These are phyloP conservation scores for Cyprinus carpio DNA, from an alignment of 2,113 vertebrate genomes.

Conservation along the genomic window DNA sequence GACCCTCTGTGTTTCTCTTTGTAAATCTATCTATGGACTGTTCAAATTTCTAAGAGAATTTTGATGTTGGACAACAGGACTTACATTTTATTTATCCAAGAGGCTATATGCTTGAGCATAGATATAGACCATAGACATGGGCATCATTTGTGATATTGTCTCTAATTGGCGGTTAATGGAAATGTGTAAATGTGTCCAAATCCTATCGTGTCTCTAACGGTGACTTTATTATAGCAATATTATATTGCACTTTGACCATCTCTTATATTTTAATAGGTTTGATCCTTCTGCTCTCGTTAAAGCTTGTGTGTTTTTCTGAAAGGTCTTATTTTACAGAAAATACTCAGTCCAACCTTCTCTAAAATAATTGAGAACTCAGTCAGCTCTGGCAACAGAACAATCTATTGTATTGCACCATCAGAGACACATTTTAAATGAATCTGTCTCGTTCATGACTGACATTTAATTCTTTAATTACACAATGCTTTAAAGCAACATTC, in stretches of 20 bases:
- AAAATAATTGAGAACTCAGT: neutral
- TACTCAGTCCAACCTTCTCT: neutral
- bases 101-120: neutral
- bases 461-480: neutral
- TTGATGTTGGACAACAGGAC: conserved; percentile 17
- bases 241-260: conserved; percentile 1
- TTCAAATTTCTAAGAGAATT: conserved; percentile 54
- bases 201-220: neutral
- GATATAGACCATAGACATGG: neutral
- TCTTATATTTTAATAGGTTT: conserved; percentile 16
- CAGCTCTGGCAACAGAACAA: neutral
- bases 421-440: conserved; percentile 8
- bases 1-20: conserved; percentile 4
- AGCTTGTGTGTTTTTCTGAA: neutral
- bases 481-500: neutral
- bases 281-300: neutral
- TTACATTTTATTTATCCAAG: conserved; percentile 43
- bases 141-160: conserved; percentile 4
- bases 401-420: neutral
- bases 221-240: conserved; percentile 7
- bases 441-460: neutral
- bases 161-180: neutral
- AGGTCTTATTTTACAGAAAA: neutral
- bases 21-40: conserved; percentile 6
- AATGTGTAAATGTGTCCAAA: too few species aligned